A percentile compares a stretch with the other conserved stretches of the same genome.
These are phyloP conservation scores for Prenolepis imparis DNA, from an alignment of 2,888 invertebrate genomes.

Conservation along the genomic window DNA sequence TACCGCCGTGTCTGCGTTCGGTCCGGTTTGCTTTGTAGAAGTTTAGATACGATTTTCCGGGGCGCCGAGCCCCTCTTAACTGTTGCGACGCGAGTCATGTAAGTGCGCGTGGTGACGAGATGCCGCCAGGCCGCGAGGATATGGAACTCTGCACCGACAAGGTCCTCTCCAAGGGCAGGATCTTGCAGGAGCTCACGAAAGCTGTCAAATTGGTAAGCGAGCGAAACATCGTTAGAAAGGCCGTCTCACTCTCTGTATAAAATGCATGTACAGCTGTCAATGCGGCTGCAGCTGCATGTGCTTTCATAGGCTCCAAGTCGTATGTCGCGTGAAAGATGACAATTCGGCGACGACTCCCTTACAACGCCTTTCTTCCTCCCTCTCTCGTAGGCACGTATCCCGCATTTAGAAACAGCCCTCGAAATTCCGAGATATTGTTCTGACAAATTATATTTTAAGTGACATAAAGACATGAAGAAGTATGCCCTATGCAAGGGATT, in stretches of 20 bases:
- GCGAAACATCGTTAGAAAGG: slow-evolving; percentile 61
- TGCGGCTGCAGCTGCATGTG: not conserved
- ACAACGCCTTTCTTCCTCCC: not conserved
- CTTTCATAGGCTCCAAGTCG: not conserved
- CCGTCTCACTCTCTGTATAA: slow-evolving; percentile 32
- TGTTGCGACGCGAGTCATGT: slow-evolving; percentile 73
- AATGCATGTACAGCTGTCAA: slow-evolving; percentile 1
- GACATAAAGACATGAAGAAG: not conserved
- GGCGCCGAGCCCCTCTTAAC: slow-evolving; percentile 49
- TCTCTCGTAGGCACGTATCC: not conserved
- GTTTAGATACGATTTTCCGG: slow-evolving; percentile 50
- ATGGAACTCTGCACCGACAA: slow-evolving; percentile 85
- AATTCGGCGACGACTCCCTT: not conserved
- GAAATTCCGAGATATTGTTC: not conserved
- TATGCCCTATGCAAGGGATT: not conserved
- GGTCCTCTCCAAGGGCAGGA: slow-evolving; percentile 84
- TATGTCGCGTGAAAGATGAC: not conserved
- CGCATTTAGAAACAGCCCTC: not conserved
- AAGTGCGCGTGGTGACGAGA: slow-evolving; percentile 70
- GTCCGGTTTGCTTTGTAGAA: slow-evolving; percentile 32
- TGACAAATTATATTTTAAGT: not conserved
- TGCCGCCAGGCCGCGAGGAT: slow-evolving; percentile 82
- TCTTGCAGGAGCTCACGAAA: slow-evolving; percentile 85
- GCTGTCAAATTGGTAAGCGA: slow-evolving; percentile 85
- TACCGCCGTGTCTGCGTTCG: not conserved